These are phyloP conservation scores for Ciconia stormi DNA, from an alignment of 2,113 vertebrate genomes.

Conservation along the genomic window DNA sequence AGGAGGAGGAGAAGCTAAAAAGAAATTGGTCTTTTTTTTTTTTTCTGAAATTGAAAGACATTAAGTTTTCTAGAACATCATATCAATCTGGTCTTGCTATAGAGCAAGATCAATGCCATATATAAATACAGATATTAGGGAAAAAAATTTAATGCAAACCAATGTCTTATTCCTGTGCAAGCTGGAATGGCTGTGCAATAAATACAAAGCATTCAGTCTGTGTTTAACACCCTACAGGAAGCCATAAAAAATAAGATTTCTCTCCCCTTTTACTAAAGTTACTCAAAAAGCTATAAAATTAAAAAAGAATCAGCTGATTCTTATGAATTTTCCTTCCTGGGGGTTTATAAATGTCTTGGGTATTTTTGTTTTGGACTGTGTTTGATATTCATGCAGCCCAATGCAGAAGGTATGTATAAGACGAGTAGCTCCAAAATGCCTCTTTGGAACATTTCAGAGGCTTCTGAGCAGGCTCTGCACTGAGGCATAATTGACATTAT, in stretches of 20 bases:
- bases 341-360: background rate
- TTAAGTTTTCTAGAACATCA: background rate
- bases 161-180: background rate
- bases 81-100: background rate
- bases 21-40: background rate
- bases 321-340: background rate
- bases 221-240: background rate
- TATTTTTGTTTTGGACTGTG: background rate
- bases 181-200: background rate
- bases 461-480: background rate
- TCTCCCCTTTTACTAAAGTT: background rate
- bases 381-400: background rate
- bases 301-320: background rate
- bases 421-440: background rate
- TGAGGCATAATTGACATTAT: background rate
- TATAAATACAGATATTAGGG: background rate
- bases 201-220: background rate
- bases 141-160: background rate
- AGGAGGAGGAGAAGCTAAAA: background rate
- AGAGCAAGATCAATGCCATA: background rate
- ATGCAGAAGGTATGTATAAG: background rate
- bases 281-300: background rate
- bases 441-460: background rate
- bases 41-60: background rate
- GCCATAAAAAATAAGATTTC: background rate